A percentile compares a stretch with the other conserved stretches of the same genome.
Conservation (phyloP, 2,888 invertebrate species). For the Acrobasis suavella region DNA sequence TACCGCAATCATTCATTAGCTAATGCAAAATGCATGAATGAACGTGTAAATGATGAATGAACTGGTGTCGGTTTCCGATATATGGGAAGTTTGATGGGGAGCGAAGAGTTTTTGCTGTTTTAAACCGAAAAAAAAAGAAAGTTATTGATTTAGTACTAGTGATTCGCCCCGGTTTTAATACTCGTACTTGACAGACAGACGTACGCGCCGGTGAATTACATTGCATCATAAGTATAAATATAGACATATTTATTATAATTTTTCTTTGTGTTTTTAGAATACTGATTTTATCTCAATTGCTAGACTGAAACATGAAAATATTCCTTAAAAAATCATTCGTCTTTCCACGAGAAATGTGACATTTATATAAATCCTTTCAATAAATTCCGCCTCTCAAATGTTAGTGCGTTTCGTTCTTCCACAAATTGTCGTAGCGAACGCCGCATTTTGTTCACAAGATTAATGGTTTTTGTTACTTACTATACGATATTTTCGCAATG, state of each 20-base stretch:
- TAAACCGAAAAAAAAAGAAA: background rate
- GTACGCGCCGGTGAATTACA: too few relatives aligned
- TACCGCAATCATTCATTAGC: constrained; percentile 3
- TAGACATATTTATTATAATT: too few relatives aligned
- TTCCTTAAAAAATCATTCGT: background rate
- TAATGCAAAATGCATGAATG: constrained; percentile 2
- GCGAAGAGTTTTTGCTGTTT: background rate
- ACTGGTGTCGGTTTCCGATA: background rate
- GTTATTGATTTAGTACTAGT: background rate
- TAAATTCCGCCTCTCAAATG: background rate
- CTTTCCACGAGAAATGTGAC: background rate
- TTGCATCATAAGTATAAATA: too few relatives aligned
- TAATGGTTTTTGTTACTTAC: constrained; percentile 1
- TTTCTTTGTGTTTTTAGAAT: too few relatives aligned
- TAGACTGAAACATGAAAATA: background rate
- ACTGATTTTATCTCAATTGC: too few relatives aligned
- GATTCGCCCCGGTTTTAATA: too few relatives aligned
- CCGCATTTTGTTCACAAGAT: background rate
- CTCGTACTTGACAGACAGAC: too few relatives aligned
- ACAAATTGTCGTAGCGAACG: background rate
- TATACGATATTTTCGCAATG: background rate
- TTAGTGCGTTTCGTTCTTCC: background rate
- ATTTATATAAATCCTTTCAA: background rate
- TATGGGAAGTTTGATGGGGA: background rate
- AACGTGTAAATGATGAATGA: constrained; percentile 6